Percentiles rank a stretch among this genome's conserved stretches.
Evolutionary conservation across 2,797 vertebrate genomes (phyloP).

Genomic region (Amblyopsis hoosieri): DNA sequence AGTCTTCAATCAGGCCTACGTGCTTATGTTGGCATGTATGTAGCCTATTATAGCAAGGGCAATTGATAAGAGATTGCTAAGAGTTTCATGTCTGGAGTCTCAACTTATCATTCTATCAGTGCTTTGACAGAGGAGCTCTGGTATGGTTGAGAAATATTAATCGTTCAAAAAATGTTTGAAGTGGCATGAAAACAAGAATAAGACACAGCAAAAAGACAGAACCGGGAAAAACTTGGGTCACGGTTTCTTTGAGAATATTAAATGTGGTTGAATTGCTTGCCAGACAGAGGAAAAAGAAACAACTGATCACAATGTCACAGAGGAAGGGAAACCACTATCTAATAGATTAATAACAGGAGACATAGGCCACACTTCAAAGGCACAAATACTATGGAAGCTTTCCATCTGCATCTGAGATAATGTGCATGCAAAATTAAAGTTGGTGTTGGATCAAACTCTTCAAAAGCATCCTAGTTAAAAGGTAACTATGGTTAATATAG

Average conservation of each 20-base stretch:
- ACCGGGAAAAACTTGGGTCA: background rate
- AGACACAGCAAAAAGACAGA: background rate
- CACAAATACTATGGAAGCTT: too few relatives aligned
- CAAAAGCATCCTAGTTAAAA: background rate
- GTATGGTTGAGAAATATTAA: constrained; percentile 17
- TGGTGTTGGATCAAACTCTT: constrained; percentile 41
- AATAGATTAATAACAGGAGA: too few relatives aligned
- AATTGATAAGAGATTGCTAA: too few relatives aligned
- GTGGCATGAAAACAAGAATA: constrained; percentile 12
- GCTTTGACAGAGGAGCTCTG: constrained; percentile 17
- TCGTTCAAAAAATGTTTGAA: constrained; percentile 41
- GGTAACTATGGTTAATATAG: constrained; percentile 16
- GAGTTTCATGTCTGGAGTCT: constrained; percentile 33
- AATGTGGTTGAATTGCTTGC: background rate
- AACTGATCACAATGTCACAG: too few relatives aligned
- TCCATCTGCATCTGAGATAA: constrained; percentile 24
- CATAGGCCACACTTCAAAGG: too few relatives aligned
- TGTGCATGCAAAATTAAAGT: constrained; percentile 48
- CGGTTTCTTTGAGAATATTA: constrained; percentile 1
- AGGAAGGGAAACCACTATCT: too few relatives aligned
- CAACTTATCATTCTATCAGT: constrained; percentile 20
- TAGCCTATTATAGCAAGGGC: too few relatives aligned
- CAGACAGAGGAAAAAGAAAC: background rate
- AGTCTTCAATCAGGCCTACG: too few relatives aligned
- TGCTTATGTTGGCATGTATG: too few relatives aligned